phyloP scores from a whole-genome alignment of 2,888 invertebrate genomes.

The Panzeria rudis region DNA sequence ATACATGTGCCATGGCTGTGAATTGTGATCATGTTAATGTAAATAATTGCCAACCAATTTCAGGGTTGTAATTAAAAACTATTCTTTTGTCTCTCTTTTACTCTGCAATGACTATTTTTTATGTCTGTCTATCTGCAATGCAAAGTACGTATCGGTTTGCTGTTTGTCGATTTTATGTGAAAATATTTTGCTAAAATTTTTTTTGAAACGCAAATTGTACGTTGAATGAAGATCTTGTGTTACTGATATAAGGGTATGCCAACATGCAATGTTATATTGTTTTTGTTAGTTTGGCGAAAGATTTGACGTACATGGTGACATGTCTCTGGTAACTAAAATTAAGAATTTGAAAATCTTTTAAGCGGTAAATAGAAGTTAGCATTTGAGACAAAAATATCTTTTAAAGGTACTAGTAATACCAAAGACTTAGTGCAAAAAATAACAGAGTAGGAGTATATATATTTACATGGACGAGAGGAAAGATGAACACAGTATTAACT shows the following conservation, averaged over 20 bases:
- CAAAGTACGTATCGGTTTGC: neutral
- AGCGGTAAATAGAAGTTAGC: neutral
- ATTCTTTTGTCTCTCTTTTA: constrained; percentile 8
- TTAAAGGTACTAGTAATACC: neutral
- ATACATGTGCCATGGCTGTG: constrained; percentile 81
- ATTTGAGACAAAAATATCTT: neutral
- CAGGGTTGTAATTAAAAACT: constrained; percentile 80
- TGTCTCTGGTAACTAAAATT: constrained; percentile 23
- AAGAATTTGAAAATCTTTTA: neutral
- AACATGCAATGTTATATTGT: constrained; percentile 52
- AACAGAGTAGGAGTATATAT: no score
- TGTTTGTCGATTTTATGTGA: constrained; percentile 36
- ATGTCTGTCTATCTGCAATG: constrained; percentile 21
- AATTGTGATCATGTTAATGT: constrained; percentile 83
- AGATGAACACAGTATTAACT: no score
- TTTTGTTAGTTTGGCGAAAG: neutral
- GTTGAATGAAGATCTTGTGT: constrained; percentile 52
- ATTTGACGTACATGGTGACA: constrained; percentile 57
- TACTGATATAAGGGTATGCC: constrained; percentile 57
- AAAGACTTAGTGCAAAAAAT: neutral
- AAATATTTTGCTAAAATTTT: constrained; percentile 17
- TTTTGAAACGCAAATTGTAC: constrained; percentile 16
- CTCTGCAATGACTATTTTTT: neutral
- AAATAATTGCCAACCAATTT: constrained; percentile 81
- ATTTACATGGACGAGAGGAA: no score